Conservation (phyloP, 2,113 vertebrate species). For the Sterna hirundo region DNA sequence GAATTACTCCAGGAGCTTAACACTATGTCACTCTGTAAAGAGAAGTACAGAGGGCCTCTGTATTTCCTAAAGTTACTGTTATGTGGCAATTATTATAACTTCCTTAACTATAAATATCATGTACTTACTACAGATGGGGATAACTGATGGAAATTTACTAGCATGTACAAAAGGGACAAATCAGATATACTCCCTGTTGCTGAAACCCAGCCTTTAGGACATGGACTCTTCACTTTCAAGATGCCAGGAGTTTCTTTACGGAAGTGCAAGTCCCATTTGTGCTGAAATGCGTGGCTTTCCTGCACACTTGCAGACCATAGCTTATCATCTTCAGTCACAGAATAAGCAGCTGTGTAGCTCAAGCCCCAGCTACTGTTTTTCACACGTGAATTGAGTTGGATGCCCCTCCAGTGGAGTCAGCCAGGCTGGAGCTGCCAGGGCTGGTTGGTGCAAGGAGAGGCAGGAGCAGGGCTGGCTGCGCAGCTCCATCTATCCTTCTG, state of each 20-base stretch:
- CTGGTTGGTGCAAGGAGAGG: background rate
- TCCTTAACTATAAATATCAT: background rate
- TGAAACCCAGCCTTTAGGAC: background rate
- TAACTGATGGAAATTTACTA: background rate
- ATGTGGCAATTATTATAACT: background rate
- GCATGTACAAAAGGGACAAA: background rate
- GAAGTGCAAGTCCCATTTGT: background rate
- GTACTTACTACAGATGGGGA: background rate
- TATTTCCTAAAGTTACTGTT: background rate
- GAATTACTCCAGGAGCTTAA: background rate
- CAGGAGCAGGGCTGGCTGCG: background rate
- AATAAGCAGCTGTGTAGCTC: background rate
- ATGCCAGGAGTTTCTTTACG: background rate
- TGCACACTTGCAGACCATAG: rapidly evolving
- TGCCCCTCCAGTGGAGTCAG: background rate
- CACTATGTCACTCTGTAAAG: background rate
- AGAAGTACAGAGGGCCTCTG: background rate
- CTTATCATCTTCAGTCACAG: background rate
- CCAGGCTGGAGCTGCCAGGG: background rate
- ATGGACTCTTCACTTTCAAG: background rate
- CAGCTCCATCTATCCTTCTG: background rate
- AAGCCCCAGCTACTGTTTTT: background rate
- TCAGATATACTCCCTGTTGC: background rate
- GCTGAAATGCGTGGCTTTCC: rapidly evolving
- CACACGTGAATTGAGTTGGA: background rate